Base-by-base conservation (phyloP, 2,888 invertebrate genomes). In the Theretra japonica region DNA sequence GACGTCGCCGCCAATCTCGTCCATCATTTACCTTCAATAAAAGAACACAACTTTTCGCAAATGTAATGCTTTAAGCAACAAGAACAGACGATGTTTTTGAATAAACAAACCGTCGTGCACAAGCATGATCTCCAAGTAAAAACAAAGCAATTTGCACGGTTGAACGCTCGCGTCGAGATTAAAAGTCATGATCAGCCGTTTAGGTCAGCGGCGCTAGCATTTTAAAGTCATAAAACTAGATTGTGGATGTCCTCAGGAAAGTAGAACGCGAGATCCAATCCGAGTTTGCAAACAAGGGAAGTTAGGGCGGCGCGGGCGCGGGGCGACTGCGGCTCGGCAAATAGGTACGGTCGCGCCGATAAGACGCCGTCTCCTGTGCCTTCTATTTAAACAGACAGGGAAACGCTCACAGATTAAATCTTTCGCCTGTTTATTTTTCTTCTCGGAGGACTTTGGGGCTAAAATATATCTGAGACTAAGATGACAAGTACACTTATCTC, bases 201-300 rank as follows among this genome's bases (percentile, higher is more conserved):
- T 84, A 86, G 87, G 87, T 86, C 88, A 86, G 84, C 83, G 83
- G 82, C 80, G 84, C 85, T 84, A 88, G 90, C 85, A 87, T 91
- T 92, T 92, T 89, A 90, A 92, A 93, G 92, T 89, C 91, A 91
- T 93, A 92, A 93, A 92, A 93, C 88, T 92, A 91, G 88, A 92
- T 92, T 90, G 90, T 90, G 90, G 89, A 90, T 90, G 88, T 90
- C 88, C 89, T 88, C 85, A 86, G 86, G 90, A 93, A 93, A 93
- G 91, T 92, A 89, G 93, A 90, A 86, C 92, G 90, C 90, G 87
- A 86, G 90, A 93, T 92, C 92, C 94, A 94, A 94, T 94, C 94
- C 88, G 87, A 94, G 92, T 94, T 93, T 89, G 92, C 92, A 94
- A 94, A 94, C 93, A 94, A 94, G 94, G 89, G 91, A 92, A 92